Base-by-base conservation (phyloP, 2,888 invertebrate genomes). In the Slavum lentiscoides region DNA sequence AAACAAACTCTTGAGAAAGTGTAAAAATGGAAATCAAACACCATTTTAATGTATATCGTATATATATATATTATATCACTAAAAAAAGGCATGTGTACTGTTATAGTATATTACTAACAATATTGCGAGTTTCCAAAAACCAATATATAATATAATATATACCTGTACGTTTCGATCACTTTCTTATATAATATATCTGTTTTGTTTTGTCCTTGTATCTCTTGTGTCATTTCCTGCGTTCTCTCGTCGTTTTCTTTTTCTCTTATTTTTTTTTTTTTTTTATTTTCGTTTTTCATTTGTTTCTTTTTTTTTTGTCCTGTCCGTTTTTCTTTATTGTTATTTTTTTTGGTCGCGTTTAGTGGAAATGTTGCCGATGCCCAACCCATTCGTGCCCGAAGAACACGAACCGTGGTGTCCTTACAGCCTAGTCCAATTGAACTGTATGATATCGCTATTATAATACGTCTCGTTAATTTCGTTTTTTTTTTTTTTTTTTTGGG, bases 361-460 rank as follows among this genome's bases (percentile, higher is more conserved):
- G 74, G 84, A 85, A 84, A 84, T 85, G 84, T 83, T 94, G 90
- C 94, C 93, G 88, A 90, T 93, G 88, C 93, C 93, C 88, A 92
- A 94, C 89, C 93, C 94, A 87, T 91, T 92, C 88, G 92, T 93
- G 89, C 93, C 94, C 87, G 92, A 92, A 89, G 93, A 94, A 91
- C 94, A 94, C 90, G 94, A 94, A 89, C 92, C 93, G 89, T 93
- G 93, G 91, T 94, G 94, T 89, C 93, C 93, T 87, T 90, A 93
- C 88, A 85, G 86, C 81, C 82, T 92, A 91, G 59, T 82, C 49
- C 81, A 83, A 69, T 73, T 83, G n/a, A 73, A 72, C 49, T 82
- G 83, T 83, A 83, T 64, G 80, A 80, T 49, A 49, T 64, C 64
- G 62, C 69, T 76, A 82, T 53, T 67, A 49, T 72, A 81, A 59